These are phyloP conservation scores for Sebastes vulpes DNA, from an alignment of 2,797 vertebrate species.

Conservation along the genomic window DNA sequence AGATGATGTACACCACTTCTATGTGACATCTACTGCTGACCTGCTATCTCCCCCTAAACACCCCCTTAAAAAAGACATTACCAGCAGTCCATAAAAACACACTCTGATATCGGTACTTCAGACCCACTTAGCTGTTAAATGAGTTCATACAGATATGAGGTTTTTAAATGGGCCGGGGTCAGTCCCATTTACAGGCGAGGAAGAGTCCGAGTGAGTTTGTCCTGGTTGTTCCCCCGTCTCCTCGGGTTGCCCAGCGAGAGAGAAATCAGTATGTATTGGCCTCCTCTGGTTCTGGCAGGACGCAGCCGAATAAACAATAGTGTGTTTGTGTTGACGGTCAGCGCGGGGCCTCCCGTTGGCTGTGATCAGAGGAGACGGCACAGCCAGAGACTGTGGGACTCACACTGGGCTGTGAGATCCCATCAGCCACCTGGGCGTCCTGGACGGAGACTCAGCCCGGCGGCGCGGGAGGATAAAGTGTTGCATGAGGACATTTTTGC, in stretches of 20 bases:
- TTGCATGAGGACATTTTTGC: too few relatives aligned
- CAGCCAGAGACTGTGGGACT: neutral
- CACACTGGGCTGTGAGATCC: conserved; percentile 33
- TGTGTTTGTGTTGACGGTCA: conserved; percentile 42
- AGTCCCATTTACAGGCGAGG: neutral
- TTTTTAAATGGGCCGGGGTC: neutral
- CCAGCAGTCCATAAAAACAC: neutral
- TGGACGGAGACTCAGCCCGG: neutral
- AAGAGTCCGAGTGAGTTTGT: neutral
- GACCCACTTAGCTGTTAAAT: too few relatives aligned
- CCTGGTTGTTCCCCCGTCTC: neutral
- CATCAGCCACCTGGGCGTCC: conserved; percentile 53
- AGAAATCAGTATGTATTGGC: neutral
- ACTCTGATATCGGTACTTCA: neutral
- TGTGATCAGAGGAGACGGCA: conserved; percentile 34
- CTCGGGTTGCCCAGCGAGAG: neutral
- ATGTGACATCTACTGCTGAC: too few relatives aligned
- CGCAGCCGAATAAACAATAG: conserved; percentile 30
- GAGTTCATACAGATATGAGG: too few relatives aligned
- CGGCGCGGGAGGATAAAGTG: neutral
- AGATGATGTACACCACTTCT: too few relatives aligned
- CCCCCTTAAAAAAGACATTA: too few relatives aligned
- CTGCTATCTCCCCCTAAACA: too few relatives aligned
- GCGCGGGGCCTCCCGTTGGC: conserved; percentile 31
- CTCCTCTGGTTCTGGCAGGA: conserved; percentile 22